phyloP scores from a whole-genome alignment of 2,888 invertebrate species.

The Apamea anceps region DNA sequence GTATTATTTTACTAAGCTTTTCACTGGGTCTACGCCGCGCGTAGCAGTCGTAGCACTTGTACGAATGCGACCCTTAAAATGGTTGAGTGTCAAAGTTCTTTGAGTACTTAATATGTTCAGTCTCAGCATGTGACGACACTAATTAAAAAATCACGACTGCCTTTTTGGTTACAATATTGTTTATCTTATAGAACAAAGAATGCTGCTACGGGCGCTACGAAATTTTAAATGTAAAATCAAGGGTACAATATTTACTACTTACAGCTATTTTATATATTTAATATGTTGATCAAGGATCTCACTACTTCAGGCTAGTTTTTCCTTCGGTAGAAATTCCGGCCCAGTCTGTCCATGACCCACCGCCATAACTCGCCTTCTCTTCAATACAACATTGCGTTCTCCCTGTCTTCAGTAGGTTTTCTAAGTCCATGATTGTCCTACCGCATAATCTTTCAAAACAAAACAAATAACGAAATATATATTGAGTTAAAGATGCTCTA shows the following conservation, averaged over 20 bases:
- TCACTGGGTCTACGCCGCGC: constrained; percentile 30
- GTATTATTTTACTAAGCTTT: neutral
- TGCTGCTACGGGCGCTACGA: constrained; percentile 4
- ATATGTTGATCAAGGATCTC: neutral
- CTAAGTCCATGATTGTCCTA: neutral
- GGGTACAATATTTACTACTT: neutral
- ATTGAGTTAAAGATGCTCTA: neutral
- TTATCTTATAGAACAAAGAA: neutral
- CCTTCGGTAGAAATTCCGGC: neutral
- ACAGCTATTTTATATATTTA: neutral
- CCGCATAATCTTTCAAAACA: neutral
- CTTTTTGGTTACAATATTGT: neutral
- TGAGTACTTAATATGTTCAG: neutral
- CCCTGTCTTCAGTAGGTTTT: neutral
- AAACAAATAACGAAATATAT: neutral
- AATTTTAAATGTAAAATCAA: neutral
- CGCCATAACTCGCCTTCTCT: neutral
- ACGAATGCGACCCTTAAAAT: neutral
- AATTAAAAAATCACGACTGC: neutral
- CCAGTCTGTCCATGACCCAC: neutral
- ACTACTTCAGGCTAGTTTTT: neutral
- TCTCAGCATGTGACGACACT: neutral
- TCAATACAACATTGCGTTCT: neutral
- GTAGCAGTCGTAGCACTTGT: constrained; percentile 33
- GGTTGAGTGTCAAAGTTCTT: neutral